Evolutionary conservation across 2,797 vertebrate genomes (phyloP).

Genomic region (Sebastiscus tertius): DNA sequence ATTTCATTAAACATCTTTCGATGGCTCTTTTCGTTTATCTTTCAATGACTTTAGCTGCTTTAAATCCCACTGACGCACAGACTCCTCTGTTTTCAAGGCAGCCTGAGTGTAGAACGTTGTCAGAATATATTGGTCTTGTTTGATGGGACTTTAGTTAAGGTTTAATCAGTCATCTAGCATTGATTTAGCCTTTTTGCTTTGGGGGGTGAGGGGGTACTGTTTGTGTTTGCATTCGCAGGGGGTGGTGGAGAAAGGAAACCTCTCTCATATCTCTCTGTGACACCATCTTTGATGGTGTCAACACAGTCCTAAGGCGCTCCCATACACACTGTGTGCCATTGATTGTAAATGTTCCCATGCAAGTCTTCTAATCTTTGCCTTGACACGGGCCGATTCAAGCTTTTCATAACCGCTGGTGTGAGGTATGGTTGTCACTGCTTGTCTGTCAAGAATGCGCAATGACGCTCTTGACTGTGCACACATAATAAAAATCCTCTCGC

Average conservation of each 20-base stretch:
- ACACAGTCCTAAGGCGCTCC: constrained; percentile 12
- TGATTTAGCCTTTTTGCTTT: background rate
- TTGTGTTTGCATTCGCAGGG: constrained; percentile 16
- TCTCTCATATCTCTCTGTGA: constrained; percentile 15
- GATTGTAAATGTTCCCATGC: constrained; percentile 22
- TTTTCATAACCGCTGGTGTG: constrained; percentile 17
- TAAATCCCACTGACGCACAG: constrained; percentile 49
- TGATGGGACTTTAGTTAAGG: constrained; percentile 31
- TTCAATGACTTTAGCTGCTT: constrained; percentile 55
- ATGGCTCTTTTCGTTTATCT: constrained; percentile 64
- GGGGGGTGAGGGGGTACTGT: background rate
- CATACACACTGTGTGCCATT: constrained; percentile 11
- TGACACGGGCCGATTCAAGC: constrained; percentile 4
- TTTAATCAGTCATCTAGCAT: constrained; percentile 51
- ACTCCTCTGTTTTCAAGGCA: constrained; percentile 42
- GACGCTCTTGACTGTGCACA: background rate
- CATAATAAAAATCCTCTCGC: background rate
- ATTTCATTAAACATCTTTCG: constrained; percentile 74
- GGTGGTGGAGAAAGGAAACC: background rate
- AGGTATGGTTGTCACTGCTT: constrained; percentile 9
- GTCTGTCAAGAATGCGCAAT: constrained; percentile 1
- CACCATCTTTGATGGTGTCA: constrained; percentile 26
- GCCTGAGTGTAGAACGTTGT: constrained; percentile 1
- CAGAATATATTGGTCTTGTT: constrained; percentile 39
- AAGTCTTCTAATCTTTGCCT: constrained; percentile 32